Conservation (phyloP, 2,113 vertebrate species). For the Morone chrysops region DNA sequence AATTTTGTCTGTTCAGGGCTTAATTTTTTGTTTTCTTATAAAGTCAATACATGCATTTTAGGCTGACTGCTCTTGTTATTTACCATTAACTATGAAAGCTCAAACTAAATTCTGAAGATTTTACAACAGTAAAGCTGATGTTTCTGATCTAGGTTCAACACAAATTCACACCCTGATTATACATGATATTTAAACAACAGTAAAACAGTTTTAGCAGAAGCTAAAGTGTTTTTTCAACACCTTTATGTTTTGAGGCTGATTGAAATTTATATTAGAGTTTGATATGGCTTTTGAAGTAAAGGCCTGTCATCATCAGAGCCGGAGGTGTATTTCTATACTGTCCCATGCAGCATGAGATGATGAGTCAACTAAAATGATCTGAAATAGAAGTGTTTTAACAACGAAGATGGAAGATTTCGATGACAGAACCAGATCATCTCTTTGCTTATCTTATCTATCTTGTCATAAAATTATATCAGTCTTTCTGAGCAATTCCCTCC, state of each 20-base stretch:
- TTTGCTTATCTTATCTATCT: constrained; percentile 9
- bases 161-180: neutral
- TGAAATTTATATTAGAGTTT: neutral
- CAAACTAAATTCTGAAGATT: neutral
- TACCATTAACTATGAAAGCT: no score
- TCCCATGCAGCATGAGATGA: neutral
- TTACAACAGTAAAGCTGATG: neutral
- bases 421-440: constrained; percentile 1
- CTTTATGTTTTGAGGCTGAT: neutral
- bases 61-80: neutral
- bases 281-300: neutral
- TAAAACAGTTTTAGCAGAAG: neutral
- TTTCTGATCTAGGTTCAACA: neutral
- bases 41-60: neutral
- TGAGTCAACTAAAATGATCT: neutral
- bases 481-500: constrained; percentile 36
- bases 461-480: constrained; percentile 32
- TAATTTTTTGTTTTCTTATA: neutral
- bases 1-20: neutral
- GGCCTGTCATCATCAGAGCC: neutral
- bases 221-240: neutral
- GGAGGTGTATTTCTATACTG: neutral
- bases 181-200: neutral
- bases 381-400: neutral
- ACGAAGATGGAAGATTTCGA: neutral